A percentile compares a stretch with the other conserved stretches of the same genome.
Conservation (phyloP, 2,888 invertebrate species). For the Epiblema foenella region DNA sequence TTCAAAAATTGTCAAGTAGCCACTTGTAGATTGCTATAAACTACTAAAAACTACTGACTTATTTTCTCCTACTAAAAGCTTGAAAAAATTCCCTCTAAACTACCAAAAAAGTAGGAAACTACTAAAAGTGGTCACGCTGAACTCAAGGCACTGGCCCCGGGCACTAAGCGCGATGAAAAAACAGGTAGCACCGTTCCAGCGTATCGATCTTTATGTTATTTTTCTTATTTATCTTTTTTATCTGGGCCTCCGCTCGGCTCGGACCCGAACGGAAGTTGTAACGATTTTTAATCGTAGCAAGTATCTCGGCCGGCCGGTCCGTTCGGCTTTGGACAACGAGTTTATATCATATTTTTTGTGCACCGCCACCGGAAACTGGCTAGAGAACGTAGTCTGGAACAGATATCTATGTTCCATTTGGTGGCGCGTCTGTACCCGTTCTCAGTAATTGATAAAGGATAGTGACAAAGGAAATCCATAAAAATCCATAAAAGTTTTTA, state of each 20-base stretch:
- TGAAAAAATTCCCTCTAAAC: no score
- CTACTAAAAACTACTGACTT: no score
- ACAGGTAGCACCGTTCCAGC: constrained; percentile 82
- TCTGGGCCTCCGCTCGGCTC: constrained; percentile 74
- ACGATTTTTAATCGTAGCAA: constrained; percentile 83
- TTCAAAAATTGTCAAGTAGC: no score
- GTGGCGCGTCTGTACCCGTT: constrained; percentile 68
- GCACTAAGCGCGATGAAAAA: constrained; percentile 73
- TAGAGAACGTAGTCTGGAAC: constrained; percentile 76
- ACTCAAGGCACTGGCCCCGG: constrained; percentile 60
- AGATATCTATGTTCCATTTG: constrained; percentile 83
- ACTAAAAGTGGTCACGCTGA: no score
- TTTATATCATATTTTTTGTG: constrained; percentile 77
- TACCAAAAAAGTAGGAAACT: no score
- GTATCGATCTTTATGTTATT: constrained; percentile 83
- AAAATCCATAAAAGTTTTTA: no score
- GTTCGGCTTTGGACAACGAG: constrained; percentile 72
- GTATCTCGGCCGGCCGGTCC: constrained; percentile 78
- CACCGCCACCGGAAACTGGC: constrained; percentile 82
- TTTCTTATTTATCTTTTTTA: constrained; percentile 83
- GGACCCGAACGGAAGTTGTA: constrained; percentile 83
- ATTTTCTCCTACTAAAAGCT: no score
- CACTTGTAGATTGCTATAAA: no score
- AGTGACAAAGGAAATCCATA: constrained; percentile 66
- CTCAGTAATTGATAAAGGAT: constrained; percentile 74